Conservation (phyloP, 2,888 invertebrate species). For the Coelopa pilipes region DNA sequence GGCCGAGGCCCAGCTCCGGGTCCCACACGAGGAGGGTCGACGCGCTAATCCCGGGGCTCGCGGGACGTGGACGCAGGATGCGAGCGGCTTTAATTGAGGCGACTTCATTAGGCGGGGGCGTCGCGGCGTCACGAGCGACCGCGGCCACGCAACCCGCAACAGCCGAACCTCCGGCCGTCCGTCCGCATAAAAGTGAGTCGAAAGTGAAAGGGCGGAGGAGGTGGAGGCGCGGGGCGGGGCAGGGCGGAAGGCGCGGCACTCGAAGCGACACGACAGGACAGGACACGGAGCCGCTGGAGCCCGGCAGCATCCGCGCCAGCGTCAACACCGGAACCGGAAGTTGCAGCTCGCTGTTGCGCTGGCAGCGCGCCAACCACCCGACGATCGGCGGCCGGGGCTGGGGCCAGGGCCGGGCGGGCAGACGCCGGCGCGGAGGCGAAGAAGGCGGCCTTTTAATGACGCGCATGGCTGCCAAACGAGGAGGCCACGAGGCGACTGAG, state of each 20-base stretch:
- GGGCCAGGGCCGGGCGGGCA: background rate
- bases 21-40: conserved; percentile 23
- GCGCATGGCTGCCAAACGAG: conserved; percentile 21
- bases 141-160: conserved; percentile 23
- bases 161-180: background rate
- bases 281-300: conserved; percentile 27
- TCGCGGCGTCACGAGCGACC: conserved; percentile 5
- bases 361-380: conserved; percentile 45
- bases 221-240: background rate
- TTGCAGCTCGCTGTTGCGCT: conserved; percentile 45
- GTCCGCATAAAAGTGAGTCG: background rate
- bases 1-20: background rate
- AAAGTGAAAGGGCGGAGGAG: background rate
- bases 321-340: conserved; percentile 46
- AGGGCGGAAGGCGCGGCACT: conserved; percentile 16
- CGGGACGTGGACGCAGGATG: background rate
- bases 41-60: conserved; percentile 19
- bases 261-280: conserved; percentile 13
- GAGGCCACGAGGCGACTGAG: background rate
- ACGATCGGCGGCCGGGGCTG: background rate
- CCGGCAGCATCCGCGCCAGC: background rate
- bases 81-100: conserved; percentile 37
- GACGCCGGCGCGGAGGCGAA: background rate
- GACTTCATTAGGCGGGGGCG: conserved; percentile 34
- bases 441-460: conserved; percentile 4